Conservation (phyloP, 1,140 invertebrate genomes). For the Drosophila ercepeae region DNA sequence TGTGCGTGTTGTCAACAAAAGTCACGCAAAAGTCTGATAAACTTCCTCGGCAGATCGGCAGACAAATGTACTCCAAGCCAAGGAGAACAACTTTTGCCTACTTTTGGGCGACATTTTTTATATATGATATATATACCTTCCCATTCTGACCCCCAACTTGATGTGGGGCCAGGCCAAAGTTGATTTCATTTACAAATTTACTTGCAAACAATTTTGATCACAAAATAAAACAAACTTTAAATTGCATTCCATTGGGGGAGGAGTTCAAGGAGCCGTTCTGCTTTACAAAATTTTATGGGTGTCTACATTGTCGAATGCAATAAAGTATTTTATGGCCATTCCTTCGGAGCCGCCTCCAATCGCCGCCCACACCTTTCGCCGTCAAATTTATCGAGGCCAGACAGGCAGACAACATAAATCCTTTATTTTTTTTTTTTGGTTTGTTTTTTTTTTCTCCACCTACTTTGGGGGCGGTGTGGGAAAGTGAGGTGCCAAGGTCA, state of each 20-base stretch:
- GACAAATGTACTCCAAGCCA: slow-evolving; percentile 48
- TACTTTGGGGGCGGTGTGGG: slow-evolving; percentile 6
- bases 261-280: slow-evolving; percentile 11
- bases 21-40: slow-evolving; percentile 79
- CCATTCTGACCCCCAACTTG: not conserved
- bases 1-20: slow-evolving; percentile 68
- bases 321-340: slow-evolving; percentile 64
- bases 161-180: slow-evolving; percentile 36
- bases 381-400: slow-evolving; percentile 68
- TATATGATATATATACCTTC: slow-evolving; percentile 2
- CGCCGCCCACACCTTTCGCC: slow-evolving; percentile 47
- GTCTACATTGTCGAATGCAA: slow-evolving; percentile 49
- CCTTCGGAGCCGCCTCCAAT: not conserved
- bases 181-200: slow-evolving; percentile 57
- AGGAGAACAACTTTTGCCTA: slow-evolving; percentile 51
- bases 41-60: slow-evolving; percentile 64
- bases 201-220: slow-evolving; percentile 57
- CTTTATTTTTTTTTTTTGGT: slow-evolving; percentile 28
- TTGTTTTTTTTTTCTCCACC: slow-evolving; percentile 13
- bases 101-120: slow-evolving; percentile 41
- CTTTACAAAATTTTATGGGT: slow-evolving; percentile 34
- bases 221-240: slow-evolving; percentile 66
- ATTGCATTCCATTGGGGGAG: slow-evolving; percentile 51
- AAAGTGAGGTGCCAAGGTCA: slow-evolving; percentile 62
- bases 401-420: slow-evolving; percentile 72